Conservation (phyloP, 2,113 vertebrate species). For the Heptranchias perlo region DNA sequence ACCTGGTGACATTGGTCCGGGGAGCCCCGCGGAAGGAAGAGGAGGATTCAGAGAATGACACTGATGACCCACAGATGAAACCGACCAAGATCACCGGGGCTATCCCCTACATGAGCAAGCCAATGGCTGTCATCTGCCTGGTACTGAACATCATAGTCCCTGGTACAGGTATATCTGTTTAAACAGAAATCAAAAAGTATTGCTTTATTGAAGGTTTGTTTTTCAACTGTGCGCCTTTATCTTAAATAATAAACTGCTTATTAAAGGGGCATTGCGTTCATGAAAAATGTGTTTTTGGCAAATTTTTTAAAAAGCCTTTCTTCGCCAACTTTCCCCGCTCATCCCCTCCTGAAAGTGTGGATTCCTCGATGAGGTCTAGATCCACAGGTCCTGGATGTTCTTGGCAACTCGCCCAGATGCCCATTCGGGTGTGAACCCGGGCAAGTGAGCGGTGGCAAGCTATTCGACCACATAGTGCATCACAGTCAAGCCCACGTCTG, state of each 20-base stretch:
- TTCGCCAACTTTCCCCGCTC: neutral
- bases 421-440: neutral
- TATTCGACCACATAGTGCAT: neutral
- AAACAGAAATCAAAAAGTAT: neutral
- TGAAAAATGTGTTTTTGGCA: neutral
- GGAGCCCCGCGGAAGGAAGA: neutral
- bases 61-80: neutral
- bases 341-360: no score
- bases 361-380: neutral
- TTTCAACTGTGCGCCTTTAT: neutral
- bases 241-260: neutral
- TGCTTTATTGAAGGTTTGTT: neutral
- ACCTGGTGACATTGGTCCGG: neutral
- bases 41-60: neutral
- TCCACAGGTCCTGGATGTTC: neutral
- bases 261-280: neutral
- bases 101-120: conserved; percentile 37
- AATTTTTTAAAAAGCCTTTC: neutral
- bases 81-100: conserved; percentile 27
- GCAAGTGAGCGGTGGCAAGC: neutral
- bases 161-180: conserved; percentile 31
- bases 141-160: conserved; percentile 38
- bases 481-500: neutral
- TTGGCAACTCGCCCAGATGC: neutral
- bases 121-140: conserved; percentile 36